Conservation (phyloP, 2,113 vertebrate species). For the Oplegnathus fasciatus region DNA sequence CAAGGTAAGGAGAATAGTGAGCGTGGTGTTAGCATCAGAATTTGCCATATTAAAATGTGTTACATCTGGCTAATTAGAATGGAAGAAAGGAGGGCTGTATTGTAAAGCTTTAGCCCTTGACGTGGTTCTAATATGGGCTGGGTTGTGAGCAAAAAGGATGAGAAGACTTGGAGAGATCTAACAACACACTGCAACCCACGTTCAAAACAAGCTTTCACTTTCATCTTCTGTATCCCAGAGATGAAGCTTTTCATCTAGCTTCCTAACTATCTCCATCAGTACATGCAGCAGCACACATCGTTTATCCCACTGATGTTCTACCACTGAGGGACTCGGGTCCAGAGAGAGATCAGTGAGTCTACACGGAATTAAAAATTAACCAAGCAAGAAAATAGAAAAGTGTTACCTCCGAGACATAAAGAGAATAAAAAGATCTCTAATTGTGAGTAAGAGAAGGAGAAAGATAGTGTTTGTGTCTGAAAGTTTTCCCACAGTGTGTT, state of each 20-base stretch:
- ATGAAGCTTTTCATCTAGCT: constrained; percentile 67
- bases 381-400: constrained; percentile 41
- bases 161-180: constrained; percentile 53
- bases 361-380: constrained; percentile 48
- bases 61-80: constrained; percentile 16
- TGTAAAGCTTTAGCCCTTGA: constrained; percentile 33
- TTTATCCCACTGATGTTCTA: constrained; percentile 72
- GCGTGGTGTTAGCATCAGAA: background rate
- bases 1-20: background rate
- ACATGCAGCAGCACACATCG: constrained; percentile 35
- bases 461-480: background rate
- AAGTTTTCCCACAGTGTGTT: background rate
- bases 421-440: background rate
- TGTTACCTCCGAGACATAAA: constrained; percentile 1
- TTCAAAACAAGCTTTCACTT: constrained; percentile 70
- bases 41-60: background rate
- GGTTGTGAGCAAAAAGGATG: constrained; percentile 42
- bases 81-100: background rate
- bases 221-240: constrained; percentile 67
- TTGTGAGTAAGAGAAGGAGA: background rate
- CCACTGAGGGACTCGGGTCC: constrained; percentile 46
- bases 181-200: constrained; percentile 35
- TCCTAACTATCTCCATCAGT: constrained; percentile 61
- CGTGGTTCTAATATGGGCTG: background rate
- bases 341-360: constrained; percentile 46